phyloP scores from a whole-genome alignment of 2,797 vertebrate genomes.

The Artibeus jamaicensis region DNA sequence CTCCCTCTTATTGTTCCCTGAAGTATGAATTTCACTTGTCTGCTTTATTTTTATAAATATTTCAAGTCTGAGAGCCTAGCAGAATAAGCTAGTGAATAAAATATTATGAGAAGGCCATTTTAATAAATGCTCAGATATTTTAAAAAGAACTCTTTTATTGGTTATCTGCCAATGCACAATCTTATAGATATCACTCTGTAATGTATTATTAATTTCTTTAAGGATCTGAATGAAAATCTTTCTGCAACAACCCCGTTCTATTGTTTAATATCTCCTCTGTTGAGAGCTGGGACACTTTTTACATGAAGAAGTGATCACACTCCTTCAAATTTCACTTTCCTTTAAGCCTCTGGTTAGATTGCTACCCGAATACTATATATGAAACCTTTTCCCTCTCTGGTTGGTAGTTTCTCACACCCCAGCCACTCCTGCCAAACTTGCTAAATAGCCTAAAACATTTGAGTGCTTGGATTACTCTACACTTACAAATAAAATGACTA shows the following conservation, averaged over 20 bases:
- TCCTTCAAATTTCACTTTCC: neutral
- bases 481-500: neutral
- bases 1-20: neutral
- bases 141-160: neutral
- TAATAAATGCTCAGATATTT: neutral
- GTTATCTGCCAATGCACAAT: neutral
- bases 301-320: neutral
- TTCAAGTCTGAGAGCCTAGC: neutral
- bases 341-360: neutral
- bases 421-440: neutral
- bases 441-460: neutral
- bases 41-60: neutral
- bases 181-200: accelerated
- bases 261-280: neutral
- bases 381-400: neutral
- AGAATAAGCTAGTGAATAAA: neutral
- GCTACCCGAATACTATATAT: neutral
- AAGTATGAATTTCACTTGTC: neutral
- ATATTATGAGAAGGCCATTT: neutral
- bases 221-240: neutral
- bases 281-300: accelerated
- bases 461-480: neutral
- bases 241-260: neutral
- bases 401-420: neutral
- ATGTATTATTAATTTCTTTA: slow-evolving; percentile 9